Evolutionary conservation across 2,888 invertebrate genomes (phyloP), one percentile per base, ranked within the genome.

Genomic region (Thymelicus sylvestris): DNA sequence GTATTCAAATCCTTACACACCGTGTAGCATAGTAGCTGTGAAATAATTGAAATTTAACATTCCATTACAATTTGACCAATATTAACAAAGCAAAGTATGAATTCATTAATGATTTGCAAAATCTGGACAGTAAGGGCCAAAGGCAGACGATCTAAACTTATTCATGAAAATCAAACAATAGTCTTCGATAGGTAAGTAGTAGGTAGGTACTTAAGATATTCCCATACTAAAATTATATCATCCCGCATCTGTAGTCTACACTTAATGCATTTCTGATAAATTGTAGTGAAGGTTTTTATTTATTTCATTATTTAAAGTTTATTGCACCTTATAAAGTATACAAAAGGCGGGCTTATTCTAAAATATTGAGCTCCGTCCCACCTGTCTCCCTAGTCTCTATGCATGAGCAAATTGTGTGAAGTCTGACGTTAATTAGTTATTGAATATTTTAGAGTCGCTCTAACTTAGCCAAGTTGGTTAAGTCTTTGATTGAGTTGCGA

Each of bases 391-490:
- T 5, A 31, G 41, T 44, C 44, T 44, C 79, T 81, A 80, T 83
- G 81, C 82, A 84, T 81, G 82, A 82, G 80, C 81, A 80, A 83
- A 82, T 76, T 77, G 74, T 77, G 74, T 71, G 84, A 83, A 83
- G 79, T 79, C 79, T 81, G 82, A 83, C 84, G 85, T 86, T 88
- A 90, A 88, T 89, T 87, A 82, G 81, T 82, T 84, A 86, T 85
- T 89, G 86, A 91, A 93, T 93, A 92, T 92, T 92, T 92, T 83
- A 93, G 84, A 79, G 86, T 87, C 91, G 92, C 92, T 93, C 83
- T 84, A 92, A 93, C 85, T 93, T 91, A 78, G 86, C 81, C 77
- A 89, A 92, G 87, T 92, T 91, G 86, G 88, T 92, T 88, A 85
- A 87, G 85, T 86, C 81, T 86, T 85, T 88, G 88, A 91, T 92